Base-by-base conservation (phyloP, 2,888 invertebrate genomes). In the Acrobasis suavella region DNA sequence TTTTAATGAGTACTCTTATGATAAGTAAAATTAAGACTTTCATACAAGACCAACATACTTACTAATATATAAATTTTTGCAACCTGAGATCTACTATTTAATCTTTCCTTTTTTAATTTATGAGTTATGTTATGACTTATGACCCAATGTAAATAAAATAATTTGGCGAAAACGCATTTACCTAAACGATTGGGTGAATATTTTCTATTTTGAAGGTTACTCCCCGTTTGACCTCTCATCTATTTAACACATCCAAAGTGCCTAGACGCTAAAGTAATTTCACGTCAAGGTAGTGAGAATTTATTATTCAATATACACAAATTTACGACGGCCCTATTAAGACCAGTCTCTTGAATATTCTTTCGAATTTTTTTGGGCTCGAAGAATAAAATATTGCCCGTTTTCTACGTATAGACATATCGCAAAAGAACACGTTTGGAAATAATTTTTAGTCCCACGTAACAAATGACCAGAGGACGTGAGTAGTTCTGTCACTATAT, bases 401-500 rank as follows among this genome's bases (percentile, higher is more conserved):
- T 46, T 46, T n/a, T 12, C 14, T 14, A 46, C 6, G 46, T n/a
- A 46, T n/a, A 46, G 46, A 46, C 7, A 46, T 46, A 46, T 14
- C 12, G 46, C 46, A 14, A 14, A 46, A 46, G n/a, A 1, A 14
- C 46, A 46, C 46, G 46, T 46, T 46, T 3, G n/a, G n/a, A 46
- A 46, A 46, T 46, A 46, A 46, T 46, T 46, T 46, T 46, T 46
- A 46, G 46, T 46, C 46, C 46, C 46, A 14, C 46, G 46, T 46
- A 52, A 52, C 32, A 52, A 22, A 56, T 56, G 14, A 22, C 22
- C 14, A 1, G 22, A 17, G 14, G 9, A 56, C 42, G 56, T 56
- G 56, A 42, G 56, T 16, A 42, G 17, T 17, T 56, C 46, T 17
- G 22, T 39, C 42, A 39, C 32, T 52, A 52, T 52, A 52, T 52